phyloP scores from a whole-genome alignment of 1,140 invertebrate species.

The Anastatus disparis region DNA sequence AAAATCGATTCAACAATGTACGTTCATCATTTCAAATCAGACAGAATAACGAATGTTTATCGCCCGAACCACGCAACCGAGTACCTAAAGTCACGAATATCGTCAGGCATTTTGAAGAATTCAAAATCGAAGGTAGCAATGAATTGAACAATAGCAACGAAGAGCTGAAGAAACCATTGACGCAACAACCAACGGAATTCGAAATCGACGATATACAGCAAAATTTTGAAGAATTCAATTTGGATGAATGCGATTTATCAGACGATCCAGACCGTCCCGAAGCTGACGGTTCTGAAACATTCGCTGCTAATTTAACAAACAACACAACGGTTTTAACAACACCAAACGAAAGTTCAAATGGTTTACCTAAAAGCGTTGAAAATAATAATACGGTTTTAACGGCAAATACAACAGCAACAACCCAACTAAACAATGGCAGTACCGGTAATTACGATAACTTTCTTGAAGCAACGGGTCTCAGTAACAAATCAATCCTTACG shows the following conservation, averaged over 20 bases:
- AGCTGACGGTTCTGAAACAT: slow-evolving; percentile 70
- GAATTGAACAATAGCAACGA: slow-evolving; percentile 42
- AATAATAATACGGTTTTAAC: neutral
- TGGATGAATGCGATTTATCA: slow-evolving; percentile 79
- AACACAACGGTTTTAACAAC: neutral
- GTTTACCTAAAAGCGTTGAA: neutral
- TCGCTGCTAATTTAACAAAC: slow-evolving; percentile 41
- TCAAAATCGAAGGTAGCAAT: slow-evolving; percentile 58
- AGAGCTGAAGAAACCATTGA: neutral
- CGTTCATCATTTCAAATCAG: slow-evolving; percentile 50
- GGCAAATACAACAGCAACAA: neutral
- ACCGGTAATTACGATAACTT: slow-evolving; percentile 73
- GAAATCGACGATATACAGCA: slow-evolving; percentile 72
- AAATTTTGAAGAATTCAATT: slow-evolving; percentile 83
- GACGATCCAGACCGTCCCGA: slow-evolving; percentile 71
- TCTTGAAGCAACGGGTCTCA: slow-evolving; percentile 81
- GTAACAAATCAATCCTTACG: slow-evolving; percentile 82
- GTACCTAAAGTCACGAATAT: slow-evolving; percentile 55
- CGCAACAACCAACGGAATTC: neutral
- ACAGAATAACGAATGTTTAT: slow-evolving; percentile 36
- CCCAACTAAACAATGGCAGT: neutral
- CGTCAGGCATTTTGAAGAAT: slow-evolving; percentile 64
- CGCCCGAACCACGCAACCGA: no score
- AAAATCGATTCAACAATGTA: slow-evolving; percentile 51
- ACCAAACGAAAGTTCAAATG: no score